Conservation (phyloP, 1,140 invertebrate species). For the Bacillus rossius region DNA sequence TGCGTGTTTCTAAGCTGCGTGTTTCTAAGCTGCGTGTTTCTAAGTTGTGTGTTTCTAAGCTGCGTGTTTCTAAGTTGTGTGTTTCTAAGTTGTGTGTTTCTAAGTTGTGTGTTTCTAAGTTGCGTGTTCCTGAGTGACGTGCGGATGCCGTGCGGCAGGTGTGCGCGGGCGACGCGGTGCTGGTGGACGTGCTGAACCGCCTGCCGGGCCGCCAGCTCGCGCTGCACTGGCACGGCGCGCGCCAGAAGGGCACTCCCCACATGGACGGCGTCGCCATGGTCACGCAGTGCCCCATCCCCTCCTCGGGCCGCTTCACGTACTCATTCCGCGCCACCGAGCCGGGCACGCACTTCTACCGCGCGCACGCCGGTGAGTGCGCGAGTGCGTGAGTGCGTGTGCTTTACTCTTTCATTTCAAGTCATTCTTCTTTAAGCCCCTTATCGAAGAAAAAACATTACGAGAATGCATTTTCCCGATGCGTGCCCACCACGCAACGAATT, state of each 20-base stretch:
- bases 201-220: constrained; percentile 26
- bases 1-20: too few relatives aligned
- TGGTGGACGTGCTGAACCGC: constrained; percentile 45
- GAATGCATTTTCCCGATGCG: too few relatives aligned
- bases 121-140: too few relatives aligned
- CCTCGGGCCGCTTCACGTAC: constrained; percentile 49
- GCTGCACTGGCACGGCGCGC: constrained; percentile 42
- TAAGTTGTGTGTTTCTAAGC: too few relatives aligned
- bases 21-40: too few relatives aligned
- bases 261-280: constrained; percentile 57
- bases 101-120: too few relatives aligned
- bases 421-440: not conserved
- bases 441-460: not conserved
- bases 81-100: too few relatives aligned
- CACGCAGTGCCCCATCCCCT: constrained; percentile 53
- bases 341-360: constrained; percentile 56
- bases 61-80: too few relatives aligned
- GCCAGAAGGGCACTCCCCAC: constrained; percentile 34
- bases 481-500: too few relatives aligned
- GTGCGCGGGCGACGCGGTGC: constrained; percentile 29
- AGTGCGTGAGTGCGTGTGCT: not conserved
- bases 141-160: too few relatives aligned
- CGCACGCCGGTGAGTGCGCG: constrained; percentile 46
- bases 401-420: not conserved
- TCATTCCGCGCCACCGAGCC: constrained; percentile 43